Evolutionary conservation across 2,888 invertebrate genomes (phyloP).

Genomic region (Lepidochrysops patricia): DNA sequence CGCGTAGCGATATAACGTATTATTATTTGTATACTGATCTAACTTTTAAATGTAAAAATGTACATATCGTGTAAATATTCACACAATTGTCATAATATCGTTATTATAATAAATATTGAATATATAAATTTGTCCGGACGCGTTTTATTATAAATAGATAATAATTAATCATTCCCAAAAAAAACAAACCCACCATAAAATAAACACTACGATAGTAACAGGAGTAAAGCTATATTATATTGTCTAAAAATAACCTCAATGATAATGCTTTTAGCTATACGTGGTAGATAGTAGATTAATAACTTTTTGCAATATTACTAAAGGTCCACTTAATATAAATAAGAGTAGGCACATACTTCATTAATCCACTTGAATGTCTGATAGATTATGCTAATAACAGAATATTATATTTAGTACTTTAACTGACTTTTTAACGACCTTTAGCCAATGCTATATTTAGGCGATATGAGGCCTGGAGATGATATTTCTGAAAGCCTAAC

Average conservation of each 20-base stretch:
- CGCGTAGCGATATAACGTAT: slow-evolving; percentile 54
- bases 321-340: too few species aligned
- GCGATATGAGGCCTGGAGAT: not conserved
- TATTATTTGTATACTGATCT: slow-evolving; percentile 52
- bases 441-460: too few species aligned
- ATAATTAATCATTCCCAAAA: too few species aligned
- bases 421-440: not conserved
- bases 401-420: not conserved
- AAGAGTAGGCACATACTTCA: too few species aligned
- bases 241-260: too few species aligned
- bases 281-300: too few species aligned
- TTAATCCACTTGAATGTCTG: too few species aligned
- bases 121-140: slow-evolving; percentile 14
- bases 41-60: slow-evolving; percentile 50
- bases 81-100: slow-evolving; percentile 54
- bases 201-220: too few species aligned
- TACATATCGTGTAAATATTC: slow-evolving; percentile 73
- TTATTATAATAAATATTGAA: slow-evolving; percentile 52
- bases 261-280: too few species aligned
- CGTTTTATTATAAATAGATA: slow-evolving; percentile 8
- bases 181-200: too few species aligned
- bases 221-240: not conserved
- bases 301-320: too few species aligned
- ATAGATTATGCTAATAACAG: not conserved
- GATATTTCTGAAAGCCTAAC: not conserved